Evolutionary conservation across 2,113 vertebrate genomes (phyloP).

Genomic region (Psittacula cyanocephala): DNA sequence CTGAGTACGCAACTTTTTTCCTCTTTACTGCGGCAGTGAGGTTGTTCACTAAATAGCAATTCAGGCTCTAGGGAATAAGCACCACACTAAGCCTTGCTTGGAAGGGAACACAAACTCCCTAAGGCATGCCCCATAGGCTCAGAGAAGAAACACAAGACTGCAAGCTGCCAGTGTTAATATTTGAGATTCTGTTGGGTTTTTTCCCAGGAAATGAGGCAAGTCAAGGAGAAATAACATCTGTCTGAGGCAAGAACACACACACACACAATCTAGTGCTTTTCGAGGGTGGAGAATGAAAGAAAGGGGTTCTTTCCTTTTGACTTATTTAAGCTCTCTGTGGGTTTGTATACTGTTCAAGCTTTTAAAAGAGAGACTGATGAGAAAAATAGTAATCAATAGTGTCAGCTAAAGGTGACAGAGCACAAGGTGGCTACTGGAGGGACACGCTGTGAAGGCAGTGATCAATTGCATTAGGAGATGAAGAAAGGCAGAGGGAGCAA

Average conservation of each 20-base stretch:
- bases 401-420: slow-evolving; percentile 43
- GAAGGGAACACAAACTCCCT: slow-evolving; percentile 34
- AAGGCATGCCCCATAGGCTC: neutral
- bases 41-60: slow-evolving; percentile 3
- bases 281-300: neutral
- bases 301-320: slow-evolving; percentile 22
- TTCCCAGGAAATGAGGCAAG: slow-evolving; percentile 23
- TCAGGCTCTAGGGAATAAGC: slow-evolving; percentile 14
- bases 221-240: slow-evolving; percentile 44
- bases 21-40: neutral
- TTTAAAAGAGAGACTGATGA: slow-evolving; percentile 19
- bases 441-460: neutral
- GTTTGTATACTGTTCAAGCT: neutral
- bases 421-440: neutral
- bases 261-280: neutral
- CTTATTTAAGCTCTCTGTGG: neutral
- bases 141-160: slow-evolving; percentile 6
- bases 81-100: neutral
- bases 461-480: slow-evolving; percentile 36
- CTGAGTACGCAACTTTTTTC: neutral
- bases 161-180: slow-evolving; percentile 34
- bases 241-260: neutral
- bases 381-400: slow-evolving; percentile 40
- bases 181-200: slow-evolving; percentile 6
- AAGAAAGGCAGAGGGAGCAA: slow-evolving; percentile 35